These are phyloP conservation scores for Prinia subflava DNA, from an alignment of 2,113 vertebrate genomes.

Conservation along the genomic window DNA sequence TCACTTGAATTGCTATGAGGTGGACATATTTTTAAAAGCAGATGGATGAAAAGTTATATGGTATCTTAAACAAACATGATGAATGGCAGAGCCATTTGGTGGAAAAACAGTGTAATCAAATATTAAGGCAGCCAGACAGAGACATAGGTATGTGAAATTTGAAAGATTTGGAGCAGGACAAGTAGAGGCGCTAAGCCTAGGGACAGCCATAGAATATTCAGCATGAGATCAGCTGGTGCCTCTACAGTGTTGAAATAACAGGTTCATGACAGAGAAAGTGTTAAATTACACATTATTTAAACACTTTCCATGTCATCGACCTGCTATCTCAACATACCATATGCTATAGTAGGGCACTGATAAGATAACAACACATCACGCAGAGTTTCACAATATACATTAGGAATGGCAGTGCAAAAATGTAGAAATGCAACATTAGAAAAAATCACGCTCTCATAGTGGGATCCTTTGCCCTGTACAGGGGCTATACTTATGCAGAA, in stretches of 20 bases:
- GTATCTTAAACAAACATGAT: slow-evolving; percentile 38
- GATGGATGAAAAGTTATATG: neutral
- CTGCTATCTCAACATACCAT: slow-evolving; percentile 53
- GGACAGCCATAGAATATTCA: neutral
- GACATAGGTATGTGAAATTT: neutral
- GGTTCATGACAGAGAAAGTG: slow-evolving; percentile 34
- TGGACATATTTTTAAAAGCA: neutral
- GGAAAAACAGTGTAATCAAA: neutral
- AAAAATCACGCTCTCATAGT: accelerated
- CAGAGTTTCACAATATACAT: slow-evolving; percentile 18
- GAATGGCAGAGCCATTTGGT: neutral
- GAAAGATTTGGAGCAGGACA: neutral
- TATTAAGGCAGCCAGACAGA: neutral
- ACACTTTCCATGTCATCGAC: slow-evolving; percentile 5
- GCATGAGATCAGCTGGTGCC: neutral
- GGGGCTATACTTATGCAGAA: neutral
- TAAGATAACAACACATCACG: slow-evolving; percentile 33
- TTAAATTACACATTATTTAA: slow-evolving; percentile 22
- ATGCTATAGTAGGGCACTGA: slow-evolving; percentile 33
- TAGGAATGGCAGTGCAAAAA: neutral
- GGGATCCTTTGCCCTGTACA: neutral
- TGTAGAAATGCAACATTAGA: neutral
- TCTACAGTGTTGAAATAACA: slow-evolving; percentile 14
- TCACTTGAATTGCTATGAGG: neutral
- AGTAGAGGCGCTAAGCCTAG: neutral